Base-by-base conservation (phyloP, 2,113 vertebrate genomes). In the Melanocharis versteri region DNA sequence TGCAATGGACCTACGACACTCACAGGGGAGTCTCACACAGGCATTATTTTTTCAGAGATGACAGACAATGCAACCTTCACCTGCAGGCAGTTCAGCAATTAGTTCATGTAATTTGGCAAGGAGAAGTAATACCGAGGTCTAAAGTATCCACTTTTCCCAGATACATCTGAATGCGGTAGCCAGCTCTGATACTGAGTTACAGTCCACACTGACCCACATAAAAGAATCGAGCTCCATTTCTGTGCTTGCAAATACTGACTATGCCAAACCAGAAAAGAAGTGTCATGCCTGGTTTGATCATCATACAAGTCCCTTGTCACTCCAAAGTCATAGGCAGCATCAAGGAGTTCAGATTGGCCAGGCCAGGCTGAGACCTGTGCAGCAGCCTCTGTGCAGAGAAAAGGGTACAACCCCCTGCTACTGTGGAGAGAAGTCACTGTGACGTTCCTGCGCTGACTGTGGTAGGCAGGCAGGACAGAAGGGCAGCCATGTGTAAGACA, bases 141-240 rank as follows among this genome's bases (percentile, higher is more conserved):
- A 1, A 92, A 75, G 23, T 39, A 64, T 42, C 26, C 39, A 11
- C 27, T 66, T 69, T 54, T 0, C 28, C 33, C 3, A 6, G 35
- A 50, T 45, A 30, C 44, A 62, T 11, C 15, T 78, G 51, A 73
- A 31, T 47, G 8, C 47, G 44, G 39, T 17, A 76, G 40, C 35
- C 37, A 57, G 27, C 27, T 73, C 58, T 76, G 18, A 64, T 50
- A 50, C 17, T n/a, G 35, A 47, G 13, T 48, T 69, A 65, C 26
- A 58, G 51, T n/a, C 42, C 64, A 78, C 39, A 61, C 5, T 27
- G 31, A 56, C 22, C 8, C 60, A 33, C 0, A 0, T 51, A 31
- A 22, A 75, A 58, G 8, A 61, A 42, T 77, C 40, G 11, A 42
- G 14, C 4, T 66, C 33, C 6, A 2, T 24, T 50, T 79, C 40